Conservation (phyloP, 2,797 vertebrate species). For the Acropternis orthonyx region DNA sequence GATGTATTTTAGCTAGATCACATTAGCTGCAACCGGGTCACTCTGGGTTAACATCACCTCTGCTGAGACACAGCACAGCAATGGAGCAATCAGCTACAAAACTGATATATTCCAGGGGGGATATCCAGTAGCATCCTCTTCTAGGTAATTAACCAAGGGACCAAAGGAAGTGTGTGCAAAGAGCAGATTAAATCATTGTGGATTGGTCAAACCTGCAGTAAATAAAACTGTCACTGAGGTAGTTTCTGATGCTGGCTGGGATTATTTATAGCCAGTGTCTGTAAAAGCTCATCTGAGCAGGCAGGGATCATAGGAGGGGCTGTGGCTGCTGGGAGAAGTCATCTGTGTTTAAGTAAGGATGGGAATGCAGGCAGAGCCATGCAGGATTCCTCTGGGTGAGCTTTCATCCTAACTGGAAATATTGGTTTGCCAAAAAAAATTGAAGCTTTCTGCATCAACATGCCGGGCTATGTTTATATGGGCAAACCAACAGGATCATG, state of each 20-base stretch:
- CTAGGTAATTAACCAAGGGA: neutral
- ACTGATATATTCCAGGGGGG: neutral
- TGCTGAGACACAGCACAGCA: neutral
- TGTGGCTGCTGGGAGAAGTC: neutral
- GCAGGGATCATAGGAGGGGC: neutral
- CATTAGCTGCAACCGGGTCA: neutral
- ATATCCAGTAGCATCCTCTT: neutral
- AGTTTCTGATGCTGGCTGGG: neutral
- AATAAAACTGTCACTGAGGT: constrained; percentile 10
- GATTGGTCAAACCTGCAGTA: neutral
- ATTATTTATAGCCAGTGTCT: constrained; percentile 27
- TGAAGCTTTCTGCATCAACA: neutral
- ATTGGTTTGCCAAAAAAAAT: neutral
- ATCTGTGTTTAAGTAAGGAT: neutral
- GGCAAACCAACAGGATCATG: neutral
- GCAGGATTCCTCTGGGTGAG: neutral
- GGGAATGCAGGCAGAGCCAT: neutral
- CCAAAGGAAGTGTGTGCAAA: neutral
- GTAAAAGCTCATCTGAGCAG: neutral
- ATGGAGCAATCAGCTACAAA: neutral
- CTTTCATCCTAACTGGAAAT: neutral
- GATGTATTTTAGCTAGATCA: neutral
- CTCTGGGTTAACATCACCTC: neutral
- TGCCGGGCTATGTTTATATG: neutral
- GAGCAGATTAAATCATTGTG: neutral